A percentile compares a stretch with the other conserved stretches of the same genome.
Evolutionary conservation across 1,140 invertebrate species (phyloP).

Genomic region (Onthophagus taurus): DNA sequence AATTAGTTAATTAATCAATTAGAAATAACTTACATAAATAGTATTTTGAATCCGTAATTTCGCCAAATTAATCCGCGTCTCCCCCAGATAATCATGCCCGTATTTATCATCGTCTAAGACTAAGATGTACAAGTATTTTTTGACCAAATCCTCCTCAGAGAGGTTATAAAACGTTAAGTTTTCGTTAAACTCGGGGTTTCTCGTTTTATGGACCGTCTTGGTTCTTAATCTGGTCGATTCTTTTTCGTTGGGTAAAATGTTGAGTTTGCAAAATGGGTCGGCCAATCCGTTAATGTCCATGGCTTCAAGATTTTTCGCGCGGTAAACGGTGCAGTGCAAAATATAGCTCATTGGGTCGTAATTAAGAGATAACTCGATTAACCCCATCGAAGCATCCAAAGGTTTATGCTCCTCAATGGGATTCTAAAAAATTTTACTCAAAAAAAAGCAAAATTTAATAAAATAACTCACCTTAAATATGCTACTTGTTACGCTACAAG

Average conservation of each 20-base stretch:
- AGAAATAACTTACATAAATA: slow-evolving; percentile 33
- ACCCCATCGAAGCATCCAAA: slow-evolving; percentile 45
- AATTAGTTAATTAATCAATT: neutral
- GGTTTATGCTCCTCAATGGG: slow-evolving; percentile 22
- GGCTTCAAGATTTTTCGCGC: slow-evolving; percentile 63
- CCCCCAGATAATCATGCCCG: slow-evolving; percentile 77
- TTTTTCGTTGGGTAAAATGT: slow-evolving; percentile 65
- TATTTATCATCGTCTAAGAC: slow-evolving; percentile 79
- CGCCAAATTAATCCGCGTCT: slow-evolving; percentile 54
- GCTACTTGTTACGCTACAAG: slow-evolving; percentile 26
- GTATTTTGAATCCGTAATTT: slow-evolving; percentile 54
- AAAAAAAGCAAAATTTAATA: too few relatives aligned
- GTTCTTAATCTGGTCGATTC: slow-evolving; percentile 66
- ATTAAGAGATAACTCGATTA: slow-evolving; percentile 66
- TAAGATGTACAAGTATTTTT: slow-evolving; percentile 62
- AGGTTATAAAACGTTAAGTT: slow-evolving; percentile 84
- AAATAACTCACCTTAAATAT: slow-evolving; percentile 21
- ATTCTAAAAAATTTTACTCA: slow-evolving; percentile 23
- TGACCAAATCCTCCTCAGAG: slow-evolving; percentile 63
- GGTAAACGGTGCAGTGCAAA: slow-evolving; percentile 68
- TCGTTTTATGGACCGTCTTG: slow-evolving; percentile 83
- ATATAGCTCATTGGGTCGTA: slow-evolving; percentile 67
- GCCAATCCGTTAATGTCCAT: slow-evolving; percentile 87
- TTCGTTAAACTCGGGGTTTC: slow-evolving; percentile 92
- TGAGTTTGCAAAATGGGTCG: slow-evolving; percentile 85